These are phyloP conservation scores for Bombus confusus DNA, from an alignment of 1,140 invertebrate genomes.

Conservation along the genomic window DNA sequence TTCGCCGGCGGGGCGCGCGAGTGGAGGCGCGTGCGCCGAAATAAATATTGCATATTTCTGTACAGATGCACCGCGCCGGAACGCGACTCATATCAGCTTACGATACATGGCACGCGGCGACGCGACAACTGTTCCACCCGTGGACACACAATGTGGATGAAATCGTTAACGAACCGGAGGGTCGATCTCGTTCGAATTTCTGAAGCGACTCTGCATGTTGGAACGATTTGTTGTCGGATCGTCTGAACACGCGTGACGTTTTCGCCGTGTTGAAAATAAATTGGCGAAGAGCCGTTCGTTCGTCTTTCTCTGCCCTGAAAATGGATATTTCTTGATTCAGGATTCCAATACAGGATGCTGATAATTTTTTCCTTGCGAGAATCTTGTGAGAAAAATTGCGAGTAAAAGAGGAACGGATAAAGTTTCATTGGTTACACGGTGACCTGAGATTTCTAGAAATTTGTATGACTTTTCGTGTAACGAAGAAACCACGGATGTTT, in stretches of 20 bases:
- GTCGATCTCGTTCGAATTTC: background rate
- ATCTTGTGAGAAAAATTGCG: too few species aligned
- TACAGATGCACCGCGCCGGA: constrained; percentile 52
- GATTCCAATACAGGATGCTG: too few species aligned
- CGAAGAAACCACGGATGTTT: too few species aligned
- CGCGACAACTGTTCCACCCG: background rate
- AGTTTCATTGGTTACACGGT: too few species aligned
- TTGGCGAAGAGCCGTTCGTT: background rate
- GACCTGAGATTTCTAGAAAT: too few species aligned
- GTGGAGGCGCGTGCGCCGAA: constrained; percentile 50
- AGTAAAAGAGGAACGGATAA: too few species aligned
- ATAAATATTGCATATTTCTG: constrained; percentile 67
- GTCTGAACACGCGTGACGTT: background rate
- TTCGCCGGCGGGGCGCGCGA: constrained; percentile 48
- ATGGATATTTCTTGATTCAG: too few species aligned
- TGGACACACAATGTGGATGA: background rate
- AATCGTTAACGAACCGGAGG: background rate
- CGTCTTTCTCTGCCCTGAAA: background rate
- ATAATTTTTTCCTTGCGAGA: too few species aligned
- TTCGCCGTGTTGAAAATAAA: background rate
- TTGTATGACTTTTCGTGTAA: too few species aligned
- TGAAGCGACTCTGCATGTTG: background rate
- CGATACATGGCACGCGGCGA: constrained; percentile 23
- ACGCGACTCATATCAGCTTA: constrained; percentile 65
- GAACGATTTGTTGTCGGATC: background rate